A percentile compares a stretch with the other conserved stretches of the same genome.
These are phyloP conservation scores for Flexamia atlantica DNA, from an alignment of 2,888 invertebrate genomes.

Conservation along the genomic window DNA sequence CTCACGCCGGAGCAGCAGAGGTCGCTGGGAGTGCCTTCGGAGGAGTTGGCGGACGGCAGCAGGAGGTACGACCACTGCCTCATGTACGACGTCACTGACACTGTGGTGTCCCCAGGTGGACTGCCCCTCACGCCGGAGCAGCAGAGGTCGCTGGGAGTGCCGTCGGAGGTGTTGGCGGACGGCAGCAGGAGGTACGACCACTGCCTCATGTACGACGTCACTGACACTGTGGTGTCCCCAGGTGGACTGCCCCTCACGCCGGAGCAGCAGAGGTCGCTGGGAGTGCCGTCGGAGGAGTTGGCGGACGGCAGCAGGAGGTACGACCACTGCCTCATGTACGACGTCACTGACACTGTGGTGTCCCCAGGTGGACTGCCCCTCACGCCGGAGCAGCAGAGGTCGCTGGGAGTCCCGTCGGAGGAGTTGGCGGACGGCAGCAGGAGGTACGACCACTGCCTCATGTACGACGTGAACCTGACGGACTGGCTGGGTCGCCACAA, in stretches of 20 bases:
- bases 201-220: too few relatives aligned
- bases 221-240: too few relatives aligned
- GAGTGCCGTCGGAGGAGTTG: too few relatives aligned
- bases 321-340: too few relatives aligned
- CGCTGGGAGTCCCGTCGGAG: slow-evolving; percentile 38
- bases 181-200: too few relatives aligned
- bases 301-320: too few relatives aligned
- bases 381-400: slow-evolving; percentile 55
- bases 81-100: slow-evolving; percentile 55
- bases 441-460: slow-evolving; percentile 51
- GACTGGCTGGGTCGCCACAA: slow-evolving; percentile 48
- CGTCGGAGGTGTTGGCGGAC: too few relatives aligned
- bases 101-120: slow-evolving; percentile 50
- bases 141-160: too few relatives aligned
- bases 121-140: too few relatives aligned
- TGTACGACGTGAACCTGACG: slow-evolving; percentile 58
- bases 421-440: slow-evolving; percentile 25
- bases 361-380: slow-evolving; percentile 49
- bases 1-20: slow-evolving; percentile 56
- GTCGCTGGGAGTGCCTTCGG: slow-evolving; percentile 43
- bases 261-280: too few relatives aligned
- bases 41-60: slow-evolving; percentile 25
- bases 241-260: too few relatives aligned
- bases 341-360: too few relatives aligned
- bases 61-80: slow-evolving; percentile 51